Evolutionary conservation across 2,888 invertebrate species (phyloP).

Genomic region (Diaprepes abbreviatus): DNA sequence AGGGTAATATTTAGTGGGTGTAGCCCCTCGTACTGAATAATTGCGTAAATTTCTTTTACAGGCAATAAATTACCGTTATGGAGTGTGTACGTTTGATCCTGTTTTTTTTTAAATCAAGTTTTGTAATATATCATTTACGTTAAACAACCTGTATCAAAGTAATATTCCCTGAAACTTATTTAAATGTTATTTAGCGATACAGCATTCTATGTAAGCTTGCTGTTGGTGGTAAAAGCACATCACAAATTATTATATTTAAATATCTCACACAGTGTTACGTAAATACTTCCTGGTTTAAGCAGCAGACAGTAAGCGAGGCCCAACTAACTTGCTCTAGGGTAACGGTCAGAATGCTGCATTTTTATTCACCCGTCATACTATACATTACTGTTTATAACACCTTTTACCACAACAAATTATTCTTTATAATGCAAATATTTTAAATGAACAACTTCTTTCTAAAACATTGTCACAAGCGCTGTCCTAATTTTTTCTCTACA

Average conservation of each 20-base stretch:
- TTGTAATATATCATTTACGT: constrained; percentile 39
- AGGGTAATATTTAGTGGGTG: constrained; percentile 59
- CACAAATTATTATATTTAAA: constrained; percentile 48
- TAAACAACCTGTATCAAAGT: constrained; percentile 37
- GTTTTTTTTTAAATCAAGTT: constrained; percentile 34
- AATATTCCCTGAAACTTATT: constrained; percentile 42
- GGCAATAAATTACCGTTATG: constrained; percentile 29
- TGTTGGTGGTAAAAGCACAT: constrained; percentile 46
- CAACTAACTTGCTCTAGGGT: constrained; percentile 42
- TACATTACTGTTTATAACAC: constrained; percentile 20
- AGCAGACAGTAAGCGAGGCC: constrained; percentile 47
- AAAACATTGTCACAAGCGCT: no score
- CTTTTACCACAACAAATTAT: constrained; percentile 8
- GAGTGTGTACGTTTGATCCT: constrained; percentile 33
- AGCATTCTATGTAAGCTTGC: constrained; percentile 41
- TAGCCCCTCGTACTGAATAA: constrained; percentile 48
- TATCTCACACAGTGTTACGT: constrained; percentile 46
- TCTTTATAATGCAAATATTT: constrained; percentile 18
- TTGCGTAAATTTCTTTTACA: constrained; percentile 20
- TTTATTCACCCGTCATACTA: constrained; percentile 16
- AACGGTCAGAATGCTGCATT: constrained; percentile 30
- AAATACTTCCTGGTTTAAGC: constrained; percentile 47
- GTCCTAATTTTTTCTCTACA: no score
- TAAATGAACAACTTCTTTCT: no score
- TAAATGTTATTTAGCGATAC: constrained; percentile 39